Base-by-base conservation (phyloP, 2,888 invertebrate species). In the Euplagia quadripunctaria region DNA sequence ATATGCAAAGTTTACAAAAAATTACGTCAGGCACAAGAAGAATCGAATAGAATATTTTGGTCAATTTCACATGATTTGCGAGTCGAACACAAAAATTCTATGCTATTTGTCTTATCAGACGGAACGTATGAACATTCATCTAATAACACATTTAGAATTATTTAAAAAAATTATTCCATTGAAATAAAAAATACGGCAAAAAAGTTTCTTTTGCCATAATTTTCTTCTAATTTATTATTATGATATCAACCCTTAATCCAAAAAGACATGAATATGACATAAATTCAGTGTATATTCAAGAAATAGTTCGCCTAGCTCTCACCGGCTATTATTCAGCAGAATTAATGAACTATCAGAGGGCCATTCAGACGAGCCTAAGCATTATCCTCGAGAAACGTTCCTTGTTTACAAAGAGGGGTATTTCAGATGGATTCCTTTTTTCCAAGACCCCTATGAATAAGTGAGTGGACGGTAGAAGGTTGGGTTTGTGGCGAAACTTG, bases 351-450 rank as follows among this genome's bases (percentile, higher is more conserved):
- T 79, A 80, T 73, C 68, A 49, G 61, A 64, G 68, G 64, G 42
- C 66, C 61, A 76, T 80, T 84, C 79, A 83, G 65, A 5, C 51
- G 46, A 46, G 64, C n/a, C 64, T 52, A 42, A 72, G 52, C 72
- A 79, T 84, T 82, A 83, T 79, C 78, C 82, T 63, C 6, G 66
- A 55, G 68, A 78, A 81, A 81, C 71, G 68, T 11, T 63, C 42
- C 64, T 61, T 82, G 84, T 84, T 79, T 82, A 70, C 77, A 71
- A 71, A 71, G 74, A 73, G 75, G 81, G 79, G 76, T 70, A 82
- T 76, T 84, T 78, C 78, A 78, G 81, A 83, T 74, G 76, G 79
- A 78, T 71, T 61, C 72, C 72, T 71, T 74, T 75, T 80, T 82
- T 70, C 43, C 49, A 70, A 72, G 74, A 73, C 68, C 76, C 51